Base-by-base conservation (phyloP, 2,888 invertebrate genomes). In the Xestia rhomboidea region DNA sequence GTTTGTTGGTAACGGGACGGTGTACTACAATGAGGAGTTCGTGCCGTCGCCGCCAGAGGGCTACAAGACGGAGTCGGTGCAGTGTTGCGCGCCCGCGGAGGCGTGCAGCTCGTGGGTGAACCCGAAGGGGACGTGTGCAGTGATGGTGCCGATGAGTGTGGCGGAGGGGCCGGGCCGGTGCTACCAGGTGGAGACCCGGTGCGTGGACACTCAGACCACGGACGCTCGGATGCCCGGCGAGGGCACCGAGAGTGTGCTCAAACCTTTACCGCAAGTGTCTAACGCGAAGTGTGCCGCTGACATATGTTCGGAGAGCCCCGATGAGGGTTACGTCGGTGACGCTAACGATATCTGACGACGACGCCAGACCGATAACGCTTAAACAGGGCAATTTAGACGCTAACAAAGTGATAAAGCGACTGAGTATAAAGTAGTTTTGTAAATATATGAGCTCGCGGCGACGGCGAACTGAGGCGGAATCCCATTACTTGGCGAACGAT, bases 311-410 rank as follows among this genome's bases (percentile, higher is more conserved):
- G 98, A 98, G 91, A 98, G 98, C 94, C 98, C 98, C 57, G 98
- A 98, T 92, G 98, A 98, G 94, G 98, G 98, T 30, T 98, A 98
- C 93, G 98, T 98, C 74, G 98, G 98, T 60, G 98, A 98, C 91
- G 97, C 97, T 81, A 97, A 97, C 90, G 98, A 98, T 91, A 98
- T 98, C 95, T 98, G 98, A 98, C 97, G 97, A 92, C 95, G 96
- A 89, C 95, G 96, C 88, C 95, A 93, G 81, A 92, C 91, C 91
- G 95, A 96, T 89, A 94, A 92, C 92, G 93, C 95, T 90, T 95
- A 94, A 94, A 93, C 93, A 93, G 93, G 94, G 93, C 93, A 93
- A 93, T 92, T 92, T 94, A 94, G 94, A 95, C 95, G 93, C 94
- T 95, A 93, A 91, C 90, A 93, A 94, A 95, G 96, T 96, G 96